Percentiles rank a stretch among this genome's conserved stretches.
Conservation (phyloP, 2,888 invertebrate species). For the Lasiommata megera region DNA sequence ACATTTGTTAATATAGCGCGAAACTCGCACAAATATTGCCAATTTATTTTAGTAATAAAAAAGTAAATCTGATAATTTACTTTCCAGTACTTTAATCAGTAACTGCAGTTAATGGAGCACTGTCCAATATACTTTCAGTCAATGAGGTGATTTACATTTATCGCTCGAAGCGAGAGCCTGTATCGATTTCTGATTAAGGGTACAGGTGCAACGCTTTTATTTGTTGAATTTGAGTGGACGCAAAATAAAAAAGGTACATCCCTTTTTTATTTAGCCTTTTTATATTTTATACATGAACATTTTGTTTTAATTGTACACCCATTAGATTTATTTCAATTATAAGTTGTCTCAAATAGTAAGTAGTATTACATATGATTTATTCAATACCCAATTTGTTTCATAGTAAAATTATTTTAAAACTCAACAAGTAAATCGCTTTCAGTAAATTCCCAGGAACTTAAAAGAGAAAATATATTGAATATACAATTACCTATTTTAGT, state of each 20-base stretch:
- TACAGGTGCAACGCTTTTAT: constrained; percentile 22
- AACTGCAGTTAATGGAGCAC: constrained; percentile 55
- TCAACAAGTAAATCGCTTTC: too few species aligned
- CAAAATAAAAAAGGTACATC: background rate
- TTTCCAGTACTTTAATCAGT: constrained; percentile 64
- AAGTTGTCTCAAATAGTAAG: too few species aligned
- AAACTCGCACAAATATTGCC: too few species aligned
- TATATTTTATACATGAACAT: background rate
- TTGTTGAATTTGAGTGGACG: constrained; percentile 19
- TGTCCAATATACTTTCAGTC: constrained; percentile 59
- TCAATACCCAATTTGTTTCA: too few species aligned
- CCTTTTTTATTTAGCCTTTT: background rate
- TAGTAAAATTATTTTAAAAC: too few species aligned
- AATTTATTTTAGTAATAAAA: background rate
- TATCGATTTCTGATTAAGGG: constrained; percentile 28
- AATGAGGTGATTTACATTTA: constrained; percentile 72
- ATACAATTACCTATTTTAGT: too few species aligned
- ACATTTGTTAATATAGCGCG: too few species aligned
- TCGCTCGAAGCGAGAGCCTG: constrained; percentile 39
- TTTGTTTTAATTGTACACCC: background rate
- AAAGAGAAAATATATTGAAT: too few species aligned
- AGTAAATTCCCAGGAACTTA: too few species aligned
- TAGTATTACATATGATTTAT: too few species aligned
- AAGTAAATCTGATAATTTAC: constrained; percentile 43
- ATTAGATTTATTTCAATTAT: background rate